These are phyloP conservation scores for Cetonia aurata DNA, from an alignment of 2,888 invertebrate genomes.

Conservation along the genomic window DNA sequence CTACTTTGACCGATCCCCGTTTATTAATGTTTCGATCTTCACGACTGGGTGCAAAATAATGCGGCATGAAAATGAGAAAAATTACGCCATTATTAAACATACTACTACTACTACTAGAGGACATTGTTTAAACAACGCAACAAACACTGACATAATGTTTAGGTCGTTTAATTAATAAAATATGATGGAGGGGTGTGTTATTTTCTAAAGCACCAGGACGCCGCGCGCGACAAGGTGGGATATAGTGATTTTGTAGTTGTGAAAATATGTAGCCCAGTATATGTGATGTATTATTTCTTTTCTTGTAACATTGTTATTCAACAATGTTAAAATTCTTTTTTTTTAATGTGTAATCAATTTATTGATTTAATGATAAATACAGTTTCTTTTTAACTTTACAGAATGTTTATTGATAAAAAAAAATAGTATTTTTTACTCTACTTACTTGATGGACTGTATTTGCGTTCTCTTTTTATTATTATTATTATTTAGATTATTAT, in stretches of 20 bases:
- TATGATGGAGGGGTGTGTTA: conserved; percentile 3
- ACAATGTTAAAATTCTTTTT: conserved; percentile 2
- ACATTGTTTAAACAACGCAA: conserved; percentile 27
- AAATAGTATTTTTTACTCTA: conserved; percentile 18
- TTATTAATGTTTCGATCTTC: conserved; percentile 45
- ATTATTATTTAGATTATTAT: conserved; percentile 17
- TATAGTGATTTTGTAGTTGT: conserved; percentile 41
- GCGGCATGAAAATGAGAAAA: conserved; percentile 29
- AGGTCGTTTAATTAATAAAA: conserved; percentile 5
- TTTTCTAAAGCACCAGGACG: background rate
- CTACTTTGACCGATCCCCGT: conserved; percentile 81
- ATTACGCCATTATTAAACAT: conserved; percentile 2
- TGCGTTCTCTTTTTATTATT: conserved; percentile 15
- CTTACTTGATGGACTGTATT: conserved; percentile 28
- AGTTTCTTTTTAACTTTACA: conserved; percentile 22
- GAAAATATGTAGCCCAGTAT: conserved; percentile 45
- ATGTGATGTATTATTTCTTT: conserved; percentile 43
- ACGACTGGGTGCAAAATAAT: conserved; percentile 40
- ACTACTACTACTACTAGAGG: background rate
- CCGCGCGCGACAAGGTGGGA: conserved; percentile 11
- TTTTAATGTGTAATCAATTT: conserved; percentile 40
- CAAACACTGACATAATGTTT: conserved; percentile 22
- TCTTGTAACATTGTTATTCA: no score
- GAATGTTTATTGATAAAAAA: conserved; percentile 11
- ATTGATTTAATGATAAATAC: conserved; percentile 37